Evolutionary conservation across 2,888 invertebrate genomes (phyloP).

Genomic region (Cantharis lateralis): DNA sequence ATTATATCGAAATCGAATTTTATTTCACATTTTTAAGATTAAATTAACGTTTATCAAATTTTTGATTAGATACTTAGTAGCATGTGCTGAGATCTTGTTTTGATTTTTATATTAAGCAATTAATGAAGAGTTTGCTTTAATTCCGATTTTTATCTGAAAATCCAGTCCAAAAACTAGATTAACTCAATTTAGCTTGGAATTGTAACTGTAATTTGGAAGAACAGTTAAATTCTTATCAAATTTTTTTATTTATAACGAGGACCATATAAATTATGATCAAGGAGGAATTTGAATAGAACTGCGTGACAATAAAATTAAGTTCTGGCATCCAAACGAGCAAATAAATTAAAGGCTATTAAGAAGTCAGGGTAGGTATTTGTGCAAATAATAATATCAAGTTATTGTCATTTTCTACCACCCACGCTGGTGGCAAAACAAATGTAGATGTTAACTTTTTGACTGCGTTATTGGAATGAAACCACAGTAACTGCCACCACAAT

Average conservation of each 20-base stretch:
- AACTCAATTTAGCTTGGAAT: background rate
- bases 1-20: background rate
- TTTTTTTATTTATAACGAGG: background rate
- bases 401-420: conserved; percentile 14
- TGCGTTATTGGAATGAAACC: conserved; percentile 23
- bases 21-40: background rate
- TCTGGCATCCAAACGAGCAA: background rate
- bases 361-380: background rate
- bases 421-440: conserved; percentile 17
- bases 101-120: background rate
- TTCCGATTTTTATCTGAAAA: background rate
- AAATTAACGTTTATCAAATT: background rate
- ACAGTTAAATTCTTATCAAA: background rate
- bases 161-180: background rate
- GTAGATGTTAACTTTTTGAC: conserved; percentile 30
- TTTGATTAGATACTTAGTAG: background rate
- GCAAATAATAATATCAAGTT: background rate
- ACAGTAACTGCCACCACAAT: conserved; percentile 22
- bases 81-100: background rate
- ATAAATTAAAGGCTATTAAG: background rate
- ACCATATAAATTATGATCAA: background rate
- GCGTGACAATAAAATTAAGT: background rate
- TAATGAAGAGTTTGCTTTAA: background rate
- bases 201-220: background rate
- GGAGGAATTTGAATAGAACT: background rate